Evolutionary conservation across 2,888 invertebrate genomes (phyloP), one percentile per base, ranked within the genome.

Genomic region (Hedychridium roseum): DNA sequence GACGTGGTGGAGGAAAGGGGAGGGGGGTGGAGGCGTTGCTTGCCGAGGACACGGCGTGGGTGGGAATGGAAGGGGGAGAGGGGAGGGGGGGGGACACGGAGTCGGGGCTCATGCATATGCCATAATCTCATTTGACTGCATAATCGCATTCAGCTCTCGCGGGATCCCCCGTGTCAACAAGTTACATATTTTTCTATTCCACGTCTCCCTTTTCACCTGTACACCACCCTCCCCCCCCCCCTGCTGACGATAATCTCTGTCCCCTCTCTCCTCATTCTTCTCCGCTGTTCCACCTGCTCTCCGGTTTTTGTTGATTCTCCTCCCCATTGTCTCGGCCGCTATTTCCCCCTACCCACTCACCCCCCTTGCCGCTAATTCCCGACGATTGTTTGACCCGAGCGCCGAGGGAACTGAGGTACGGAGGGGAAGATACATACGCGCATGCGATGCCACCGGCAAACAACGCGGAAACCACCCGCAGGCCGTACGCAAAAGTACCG

Each of bases 71-170:
- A 41, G 46, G 23, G 51, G 35, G 11, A 16, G 54, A 32, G 43
- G 35, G 28, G 45, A 45, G 49, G 55, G 41, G 39, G 50, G 62
- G 59, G 43, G 59, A 58, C 59, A 50, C 45, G 50, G 57, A 55
- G 55, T 50, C 57, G 60, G n/a, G 61, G 57, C 59, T 78, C 78
- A 78, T 78, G 74, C 78, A 78, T 78, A 78, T 78, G 76, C 75
- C 74, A 78, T 71, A 74, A 74, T 77, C 77, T 77, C 77, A 78
- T 78, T 78, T 78, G 78, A 78, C 78, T 78, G 70, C 75, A 71
- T 78, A 78, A 78, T 78, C 73, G 71, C 67, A 71, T 73, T 71
- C 66, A 57, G 64, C 58, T 66, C 74, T 67, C 57, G 39, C 50
- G 74, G 70, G 70, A 72, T 72, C 66, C 60, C 60, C 57, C 69